Base-by-base conservation (phyloP, 2,113 vertebrate species). In the Dipodomys spectabilis region DNA sequence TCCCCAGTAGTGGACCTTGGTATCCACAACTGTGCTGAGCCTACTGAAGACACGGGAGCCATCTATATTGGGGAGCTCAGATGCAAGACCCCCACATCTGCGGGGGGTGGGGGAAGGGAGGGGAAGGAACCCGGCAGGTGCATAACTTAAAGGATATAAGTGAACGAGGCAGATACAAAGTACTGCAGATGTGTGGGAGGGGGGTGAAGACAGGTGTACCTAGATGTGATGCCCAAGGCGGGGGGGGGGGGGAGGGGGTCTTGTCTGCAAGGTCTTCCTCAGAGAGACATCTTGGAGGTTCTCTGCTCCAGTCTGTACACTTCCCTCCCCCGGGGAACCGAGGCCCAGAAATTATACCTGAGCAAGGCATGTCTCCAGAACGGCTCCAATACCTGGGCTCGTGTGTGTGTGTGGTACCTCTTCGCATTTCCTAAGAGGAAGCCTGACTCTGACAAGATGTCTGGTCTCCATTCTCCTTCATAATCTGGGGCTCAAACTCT, bases 81-180 rank as follows among this genome's bases (percentile, higher is more conserved):
- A n/a, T n/a, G 6, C 20, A n/a, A n/a, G n/a, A n/a, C n/a, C n/a
- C 25, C 72, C 27, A 80, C 15, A 80, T 13, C 60, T 13, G 10
- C 35, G n/a, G 19, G 65, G 18, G 78, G 9, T 45, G 39, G 2
- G 62, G 19, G 39, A n/a, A 87, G 35, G 35, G 35, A 39, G 35
- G 35, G 35, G 35, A 39, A 39, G 35, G 35, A 39, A 39, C 35
- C 4, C 35, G 4, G 35, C 35, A 39, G 35, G 35, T 39, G 35
- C 35, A 39, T 39, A 39, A 39, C 35, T 39, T 39, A 39, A 39
- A 39, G 35, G 35, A 3, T 39, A 39, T 39, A 78, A 92, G 32
- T 89, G 82, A 94, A 60, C 74, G 25, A 32, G 49, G 62, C 1
- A 49, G n/a, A 86, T 67, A 83, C 19, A 90, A 85, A 83, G 20